Evolutionary conservation across 2,797 vertebrate species (phyloP), one percentile per base, ranked within the genome.

Genomic region (Scomberomorus guttatus): DNA sequence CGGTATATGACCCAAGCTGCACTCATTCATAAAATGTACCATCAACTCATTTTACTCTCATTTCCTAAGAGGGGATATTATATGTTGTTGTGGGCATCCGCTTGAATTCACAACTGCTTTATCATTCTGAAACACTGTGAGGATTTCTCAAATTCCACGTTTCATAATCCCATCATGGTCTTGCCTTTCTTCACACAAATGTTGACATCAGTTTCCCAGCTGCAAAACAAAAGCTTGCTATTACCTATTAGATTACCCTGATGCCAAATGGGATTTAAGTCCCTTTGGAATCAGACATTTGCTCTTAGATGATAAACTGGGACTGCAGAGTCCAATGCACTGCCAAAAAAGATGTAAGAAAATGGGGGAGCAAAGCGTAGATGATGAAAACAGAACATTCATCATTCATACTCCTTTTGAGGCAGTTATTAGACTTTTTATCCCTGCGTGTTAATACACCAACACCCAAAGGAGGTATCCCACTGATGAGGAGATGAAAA

Each of bases 251-350:
- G 86, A 92, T 92, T 89, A 92, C 80, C 67, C 50, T 22, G 65
- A 87, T 87, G 88, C 82, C 83, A 91, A 93, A 93, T 91, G 80
- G 72, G 80, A 93, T 94, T 92, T 87, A 61, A 79, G 70, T 76
- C 77, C 80, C 65, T 80, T 75, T 81, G 66, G 78, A 85, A 90
- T 89, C 55, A 68, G 82, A 86, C 77, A 83, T 88, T 87, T 86
- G 79, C 87, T 85, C 78, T 91, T 34, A 81, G 63, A 79, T 70
- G 83, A 90, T 84, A 90, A 88, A 42, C 75, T 72, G 61, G 58
- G 65, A 81, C 83, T 67, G 78, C 52, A n/a, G 27, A 70, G 61
- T 72, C 39, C 46, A 75, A 48, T 76, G 56, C 20, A 17, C 59
- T 79, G 77, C 71, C 72, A 89, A 61, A 55, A 22, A 54, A 54